Conservation (phyloP, 1,140 invertebrate species). For the Maniola jurtina region DNA sequence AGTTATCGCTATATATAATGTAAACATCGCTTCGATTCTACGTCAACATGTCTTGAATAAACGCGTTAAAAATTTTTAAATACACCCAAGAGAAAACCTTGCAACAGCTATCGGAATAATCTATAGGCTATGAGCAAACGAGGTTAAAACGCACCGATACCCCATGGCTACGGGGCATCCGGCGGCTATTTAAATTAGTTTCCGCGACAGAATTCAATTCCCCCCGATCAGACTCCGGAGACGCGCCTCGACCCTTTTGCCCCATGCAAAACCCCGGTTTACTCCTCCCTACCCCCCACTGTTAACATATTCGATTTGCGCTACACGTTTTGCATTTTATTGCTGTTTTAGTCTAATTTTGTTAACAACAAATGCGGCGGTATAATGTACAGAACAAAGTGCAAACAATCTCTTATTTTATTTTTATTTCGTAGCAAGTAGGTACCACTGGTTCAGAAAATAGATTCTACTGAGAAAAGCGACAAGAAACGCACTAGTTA, state of each 20-base stretch:
- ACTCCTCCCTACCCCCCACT: slow-evolving; percentile 13
- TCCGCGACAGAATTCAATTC: slow-evolving; percentile 50
- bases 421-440: too few relatives aligned
- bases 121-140: neutral
- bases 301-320: slow-evolving; percentile 34
- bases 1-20: too few relatives aligned
- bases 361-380: neutral
- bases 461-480: too few relatives aligned
- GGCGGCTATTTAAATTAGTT: slow-evolving; percentile 53
- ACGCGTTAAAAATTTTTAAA: neutral
- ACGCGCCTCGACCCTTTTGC: slow-evolving; percentile 17
- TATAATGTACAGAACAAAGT: neutral
- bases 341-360: slow-evolving; percentile 24
- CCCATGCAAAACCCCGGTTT: slow-evolving; percentile 8
- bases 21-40: too few relatives aligned
- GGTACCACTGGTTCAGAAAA: too few relatives aligned
- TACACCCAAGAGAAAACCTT: neutral
- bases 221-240: slow-evolving; percentile 31
- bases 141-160: neutral
- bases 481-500: too few relatives aligned
- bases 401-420: neutral
- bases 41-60: too few relatives aligned
- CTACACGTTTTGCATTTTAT: slow-evolving; percentile 32
- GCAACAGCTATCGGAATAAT: neutral
- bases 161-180: neutral